These are phyloP conservation scores for Camponotus pennsylvanicus DNA, from an alignment of 1,140 invertebrate species.

Conservation along the genomic window DNA sequence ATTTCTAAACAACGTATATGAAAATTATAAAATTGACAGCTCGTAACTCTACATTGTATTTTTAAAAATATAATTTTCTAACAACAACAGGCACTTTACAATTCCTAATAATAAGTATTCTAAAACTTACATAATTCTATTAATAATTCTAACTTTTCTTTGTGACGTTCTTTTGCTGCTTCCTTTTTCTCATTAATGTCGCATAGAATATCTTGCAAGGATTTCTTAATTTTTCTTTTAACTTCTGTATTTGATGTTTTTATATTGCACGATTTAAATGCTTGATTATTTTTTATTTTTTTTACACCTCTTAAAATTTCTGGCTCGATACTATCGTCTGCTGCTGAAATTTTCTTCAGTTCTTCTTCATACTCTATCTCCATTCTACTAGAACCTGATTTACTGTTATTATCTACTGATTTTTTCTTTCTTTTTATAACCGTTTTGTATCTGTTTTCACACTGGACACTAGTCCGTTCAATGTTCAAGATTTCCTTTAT, in stretches of 20 bases:
- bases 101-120: not conserved
- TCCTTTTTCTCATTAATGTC: not conserved
- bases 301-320: no score
- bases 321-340: not conserved
- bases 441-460: no score
- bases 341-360: not conserved
- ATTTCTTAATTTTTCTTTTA: not conserved
- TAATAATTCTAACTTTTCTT: constrained; percentile 1
- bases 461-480: no score
- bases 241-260: not conserved
- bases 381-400: not conserved
- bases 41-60: no score
- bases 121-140: constrained; percentile 9
- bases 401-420: not conserved
- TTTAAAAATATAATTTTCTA: no score
- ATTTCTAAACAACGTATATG: no score
- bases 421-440: no score
- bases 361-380: not conserved
- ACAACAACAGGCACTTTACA: not conserved
- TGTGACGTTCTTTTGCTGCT: constrained; percentile 1
- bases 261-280: no score
- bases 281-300: no score
- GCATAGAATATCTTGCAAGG: not conserved
- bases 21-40: no score
- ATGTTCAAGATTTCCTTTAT: no score